Base-by-base conservation (phyloP, 2,888 invertebrate genomes). In the Pycnomerus fuliginosus region DNA sequence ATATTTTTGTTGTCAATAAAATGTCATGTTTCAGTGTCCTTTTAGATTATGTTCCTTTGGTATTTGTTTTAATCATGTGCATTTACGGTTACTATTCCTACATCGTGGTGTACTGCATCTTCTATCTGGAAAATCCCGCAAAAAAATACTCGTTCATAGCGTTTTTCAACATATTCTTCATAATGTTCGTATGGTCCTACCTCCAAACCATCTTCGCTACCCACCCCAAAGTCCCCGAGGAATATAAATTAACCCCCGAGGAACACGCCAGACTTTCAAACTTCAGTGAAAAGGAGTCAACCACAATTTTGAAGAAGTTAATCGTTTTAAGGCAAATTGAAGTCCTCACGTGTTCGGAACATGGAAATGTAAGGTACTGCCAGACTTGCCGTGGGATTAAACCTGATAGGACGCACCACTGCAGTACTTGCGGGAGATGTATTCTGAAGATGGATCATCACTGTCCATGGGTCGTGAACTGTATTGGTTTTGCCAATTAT, bases 271-370 rank as follows among this genome's bases (percentile, higher is more conserved):
- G 17, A 4, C 23, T 46, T 5, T 29, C 34, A 29, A 31, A 23
- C 16, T 37, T 42, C 29, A 34, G 38, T 30, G 29, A 41, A 15
- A 14, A 51, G 15, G 15, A 36, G 29, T 27, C 43, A 3, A 41
- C 55, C 20, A 10, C 28, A 10, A 48, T 55, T 15, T 37, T 58
- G 16, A 44, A 52, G 22, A 38, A 39, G 15, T 24, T 55, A 4
- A 25, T 41, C 8, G 23, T 25, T 4, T 33, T 44, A 22, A 45
- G 48, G 27, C 44, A 84, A 65, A 78, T 90, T 56, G 90, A 91
- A 24, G 77, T 93, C 35, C 80, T 83, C 45, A 91, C 89, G 70
- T 82, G 90, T 77, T 80, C 80, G 24, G 72, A 76, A 39, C 74
- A 76, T 64, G 81, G 82, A 69, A 75, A 82, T 34, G 80, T 90